Base-by-base conservation (phyloP, 2,888 invertebrate species). In the Euzetes globulus region DNA sequence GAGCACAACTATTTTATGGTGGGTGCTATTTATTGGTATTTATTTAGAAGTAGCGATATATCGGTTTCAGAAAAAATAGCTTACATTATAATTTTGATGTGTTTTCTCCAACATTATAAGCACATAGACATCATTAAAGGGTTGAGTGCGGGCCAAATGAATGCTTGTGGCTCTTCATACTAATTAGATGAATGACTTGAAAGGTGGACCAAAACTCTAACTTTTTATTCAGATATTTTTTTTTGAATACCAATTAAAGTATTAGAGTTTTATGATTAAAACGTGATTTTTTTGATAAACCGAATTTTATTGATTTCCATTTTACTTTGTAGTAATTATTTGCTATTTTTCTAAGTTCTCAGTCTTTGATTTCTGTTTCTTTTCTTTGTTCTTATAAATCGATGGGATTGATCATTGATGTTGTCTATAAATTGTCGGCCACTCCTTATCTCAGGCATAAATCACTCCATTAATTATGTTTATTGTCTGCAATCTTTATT, bases 131-230 rank as follows among this genome's bases (percentile, higher is more conserved):
- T 65, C 5, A 65, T 65, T 65, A 65, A 65, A 41, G 65, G 3
- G 19, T 33, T n/a, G n/a, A n/a, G 37, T 41, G 65, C 22, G 65
- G 65, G 1, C 33, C 22, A 65, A 65, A 3, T 17, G 41, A 65
- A 5, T 19, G 65, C 65, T 65, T 65, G 65, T 65, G 65, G 65
- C 65, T 22, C n/a, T 41, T 19, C 29, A 65, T 65, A 65, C 65
- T 65, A 65, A 65, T 65, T 37, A 65, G 65, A 37, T 65, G 65
- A 65, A 13, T 19, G 65, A 65, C 33, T 29, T 33, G 25, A 55
- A 25, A 29, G 41, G 9, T 11, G 29, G 41, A 65, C 63, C 11
- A 1, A n/a, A 25, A 25, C 5, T 29, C 15, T 63, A n/a, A n/a
- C n/a, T 63, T 63, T 63, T 27, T 63, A 19, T 17, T 65, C 65